These are phyloP conservation scores for Pterocles burchelli DNA, from an alignment of 2,113 vertebrate genomes.

Conservation along the genomic window DNA sequence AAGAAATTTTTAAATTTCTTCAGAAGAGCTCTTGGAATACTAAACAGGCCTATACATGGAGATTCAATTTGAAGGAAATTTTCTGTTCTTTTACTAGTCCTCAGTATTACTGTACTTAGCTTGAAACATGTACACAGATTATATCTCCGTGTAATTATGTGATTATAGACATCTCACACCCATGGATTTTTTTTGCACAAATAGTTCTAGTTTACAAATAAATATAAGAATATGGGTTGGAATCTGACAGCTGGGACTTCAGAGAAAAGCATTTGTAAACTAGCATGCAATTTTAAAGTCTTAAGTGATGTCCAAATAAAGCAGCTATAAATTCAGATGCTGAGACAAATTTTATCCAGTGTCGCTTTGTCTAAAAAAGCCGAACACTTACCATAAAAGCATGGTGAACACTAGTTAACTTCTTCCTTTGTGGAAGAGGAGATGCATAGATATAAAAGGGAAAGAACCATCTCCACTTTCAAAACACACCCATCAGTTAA, in stretches of 20 bases:
- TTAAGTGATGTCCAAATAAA: neutral
- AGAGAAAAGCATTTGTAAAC: neutral
- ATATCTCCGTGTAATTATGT: neutral
- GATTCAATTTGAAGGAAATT: neutral
- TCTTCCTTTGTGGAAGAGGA: neutral
- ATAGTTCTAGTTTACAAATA: neutral
- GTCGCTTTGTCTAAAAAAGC: neutral
- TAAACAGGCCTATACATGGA: neutral
- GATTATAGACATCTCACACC: neutral
- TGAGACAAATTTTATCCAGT: neutral
- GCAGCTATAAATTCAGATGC: neutral
- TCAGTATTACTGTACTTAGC: neutral
- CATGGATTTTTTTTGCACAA: neutral
- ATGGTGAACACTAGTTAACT: neutral
- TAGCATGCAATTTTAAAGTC: neutral
- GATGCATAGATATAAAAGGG: neutral
- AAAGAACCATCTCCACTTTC: neutral
- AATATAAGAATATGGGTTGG: neutral
- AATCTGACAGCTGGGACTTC: neutral
- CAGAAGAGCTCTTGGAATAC: neutral
- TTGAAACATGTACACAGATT: neutral
- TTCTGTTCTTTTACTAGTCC: neutral
- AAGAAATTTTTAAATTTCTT: neutral
- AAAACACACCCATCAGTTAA: neutral
- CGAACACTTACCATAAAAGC: neutral